A percentile compares a stretch with the other conserved stretches of the same genome.
phyloP scores from a whole-genome alignment of 2,797 vertebrate genomes.

The Notoglanidium macrostoma region DNA sequence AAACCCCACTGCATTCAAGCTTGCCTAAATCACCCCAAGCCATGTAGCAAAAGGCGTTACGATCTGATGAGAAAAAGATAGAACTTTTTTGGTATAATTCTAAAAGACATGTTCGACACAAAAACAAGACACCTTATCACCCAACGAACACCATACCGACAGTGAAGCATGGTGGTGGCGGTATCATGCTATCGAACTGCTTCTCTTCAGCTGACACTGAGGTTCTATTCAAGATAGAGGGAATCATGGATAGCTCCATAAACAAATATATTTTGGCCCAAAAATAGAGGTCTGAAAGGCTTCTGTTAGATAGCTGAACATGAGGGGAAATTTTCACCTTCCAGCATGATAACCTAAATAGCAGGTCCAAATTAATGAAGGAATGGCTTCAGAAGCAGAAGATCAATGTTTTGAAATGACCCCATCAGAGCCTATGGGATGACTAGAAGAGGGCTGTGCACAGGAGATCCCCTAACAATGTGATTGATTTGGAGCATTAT shows the following conservation, averaged over 20 bases:
- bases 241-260: not conserved
- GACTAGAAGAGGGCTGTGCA: no score
- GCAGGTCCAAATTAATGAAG: not conserved
- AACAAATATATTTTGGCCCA: not conserved
- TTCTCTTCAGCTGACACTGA: not conserved
- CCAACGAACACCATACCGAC: not conserved
- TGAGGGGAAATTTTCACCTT: not conserved
- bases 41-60: not conserved
- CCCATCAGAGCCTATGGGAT: not conserved
- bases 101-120: not conserved
- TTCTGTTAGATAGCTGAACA: not conserved
- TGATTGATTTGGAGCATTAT: not conserved
- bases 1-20: not conserved
- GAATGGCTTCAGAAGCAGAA: no score
- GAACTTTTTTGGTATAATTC: not conserved
- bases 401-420: not conserved
- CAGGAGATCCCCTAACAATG: not conserved
- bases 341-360: not conserved
- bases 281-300: not conserved
- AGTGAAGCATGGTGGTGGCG: not conserved
- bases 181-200: not conserved
- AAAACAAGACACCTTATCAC: not conserved
- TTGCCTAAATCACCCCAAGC: not conserved
- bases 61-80: not conserved
- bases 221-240: not conserved